Percentiles rank a stretch among this genome's conserved stretches.
These are phyloP conservation scores for Ondatra zibethicus DNA, from an alignment of 2,113 vertebrate genomes.

Conservation along the genomic window DNA sequence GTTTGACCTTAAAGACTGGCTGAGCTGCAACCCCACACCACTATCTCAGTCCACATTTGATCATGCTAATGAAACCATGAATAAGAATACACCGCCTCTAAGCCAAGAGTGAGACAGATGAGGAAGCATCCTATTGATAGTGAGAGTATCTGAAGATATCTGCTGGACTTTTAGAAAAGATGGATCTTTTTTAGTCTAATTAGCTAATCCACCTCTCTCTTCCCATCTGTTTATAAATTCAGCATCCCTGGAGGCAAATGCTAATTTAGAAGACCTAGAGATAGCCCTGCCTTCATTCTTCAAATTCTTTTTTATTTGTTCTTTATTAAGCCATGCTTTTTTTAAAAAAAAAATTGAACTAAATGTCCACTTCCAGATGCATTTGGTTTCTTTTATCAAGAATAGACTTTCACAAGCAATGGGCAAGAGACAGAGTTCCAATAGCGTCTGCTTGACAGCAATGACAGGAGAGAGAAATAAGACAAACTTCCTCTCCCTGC, in stretches of 20 bases:
- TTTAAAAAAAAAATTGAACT: neutral
- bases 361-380: neutral
- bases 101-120: neutral
- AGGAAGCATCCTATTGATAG: neutral
- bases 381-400: slow-evolving; percentile 10
- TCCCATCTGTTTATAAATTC: slow-evolving; percentile 64
- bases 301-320: slow-evolving; percentile 48
- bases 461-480: slow-evolving; percentile 35
- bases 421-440: neutral
- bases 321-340: slow-evolving; percentile 6
- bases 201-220: slow-evolving; percentile 46
- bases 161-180: slow-evolving; percentile 37
- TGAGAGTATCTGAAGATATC: slow-evolving; percentile 22
- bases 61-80: neutral
- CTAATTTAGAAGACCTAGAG: slow-evolving; percentile 51
- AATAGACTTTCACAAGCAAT: slow-evolving; percentile 49
- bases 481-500: neutral
- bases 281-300: slow-evolving; percentile 28
- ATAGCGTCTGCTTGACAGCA: neutral
- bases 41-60: neutral
- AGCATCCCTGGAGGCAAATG: slow-evolving; percentile 39
- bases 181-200: slow-evolving; percentile 52
- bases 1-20: neutral
- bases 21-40: neutral
- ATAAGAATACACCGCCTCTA: neutral